Conservation (phyloP, 2,113 vertebrate genomes). For the Halcyon senegalensis region DNA sequence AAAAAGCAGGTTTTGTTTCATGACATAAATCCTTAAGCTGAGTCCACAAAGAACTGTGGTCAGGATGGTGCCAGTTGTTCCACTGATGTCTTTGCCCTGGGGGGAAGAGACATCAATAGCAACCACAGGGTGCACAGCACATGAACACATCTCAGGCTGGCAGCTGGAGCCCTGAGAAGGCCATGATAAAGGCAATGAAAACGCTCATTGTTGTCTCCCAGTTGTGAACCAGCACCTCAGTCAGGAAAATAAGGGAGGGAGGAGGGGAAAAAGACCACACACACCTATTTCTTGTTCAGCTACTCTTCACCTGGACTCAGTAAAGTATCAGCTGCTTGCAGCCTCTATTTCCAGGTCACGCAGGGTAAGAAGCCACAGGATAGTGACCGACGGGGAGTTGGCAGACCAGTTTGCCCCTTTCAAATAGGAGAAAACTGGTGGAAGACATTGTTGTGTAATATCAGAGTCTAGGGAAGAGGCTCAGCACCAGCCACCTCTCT, state of each 20-base stretch:
- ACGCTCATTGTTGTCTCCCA: neutral
- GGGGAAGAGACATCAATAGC: no score
- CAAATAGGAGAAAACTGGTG: neutral
- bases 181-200: neutral
- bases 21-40: neutral
- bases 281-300: neutral
- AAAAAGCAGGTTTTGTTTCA: neutral
- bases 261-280: neutral
- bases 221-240: neutral
- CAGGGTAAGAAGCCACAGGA: neutral
- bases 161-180: neutral
- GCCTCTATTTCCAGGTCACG: neutral
- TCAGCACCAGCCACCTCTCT: neutral
- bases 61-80: neutral
- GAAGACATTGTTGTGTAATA: neutral
- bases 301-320: neutral
- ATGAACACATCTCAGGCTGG: neutral
- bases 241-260: neutral
- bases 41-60: neutral
- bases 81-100: neutral
- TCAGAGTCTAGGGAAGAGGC: neutral
- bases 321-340: neutral
- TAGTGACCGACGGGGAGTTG: rapidly evolving
- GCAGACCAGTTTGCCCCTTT: neutral
- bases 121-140: neutral